phyloP scores from a whole-genome alignment of 2,888 invertebrate genomes.

The Heliconius aoede region DNA sequence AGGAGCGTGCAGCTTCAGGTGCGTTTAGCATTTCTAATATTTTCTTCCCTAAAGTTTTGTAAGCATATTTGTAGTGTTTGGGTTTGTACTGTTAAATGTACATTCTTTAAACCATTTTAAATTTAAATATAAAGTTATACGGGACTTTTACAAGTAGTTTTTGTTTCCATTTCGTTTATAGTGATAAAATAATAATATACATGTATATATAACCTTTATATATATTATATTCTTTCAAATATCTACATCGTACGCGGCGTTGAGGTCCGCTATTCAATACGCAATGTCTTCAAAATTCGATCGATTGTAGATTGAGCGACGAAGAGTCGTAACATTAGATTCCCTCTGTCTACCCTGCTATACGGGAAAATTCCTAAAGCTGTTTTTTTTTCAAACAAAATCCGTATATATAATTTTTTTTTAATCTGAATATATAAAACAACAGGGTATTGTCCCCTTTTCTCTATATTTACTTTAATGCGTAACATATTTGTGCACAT shows the following conservation, averaged over 20 bases:
- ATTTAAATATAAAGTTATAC: not conserved
- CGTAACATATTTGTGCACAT: not conserved
- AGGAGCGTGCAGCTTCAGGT: slow-evolving; percentile 23
- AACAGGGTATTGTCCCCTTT: not conserved
- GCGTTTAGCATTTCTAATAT: slow-evolving; percentile 32
- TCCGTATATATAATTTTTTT: not conserved
- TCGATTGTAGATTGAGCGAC: too few species aligned
- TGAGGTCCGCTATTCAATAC: too few species aligned
- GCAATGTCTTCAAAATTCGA: too few species aligned
- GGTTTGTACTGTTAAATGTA: not conserved
- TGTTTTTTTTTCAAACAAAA: too few species aligned
- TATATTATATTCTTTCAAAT: too few species aligned
- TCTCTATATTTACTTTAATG: not conserved
- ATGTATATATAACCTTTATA: not conserved
- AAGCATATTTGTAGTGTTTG: slow-evolving; percentile 22
- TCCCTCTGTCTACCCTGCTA: too few species aligned
- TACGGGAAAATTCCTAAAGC: too few species aligned
- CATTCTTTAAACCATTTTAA: not conserved
- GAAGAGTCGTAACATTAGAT: too few species aligned
- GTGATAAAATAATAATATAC: not conserved
- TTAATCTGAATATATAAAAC: not conserved
- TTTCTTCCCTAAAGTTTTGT: slow-evolving; percentile 13
- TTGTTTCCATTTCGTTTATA: not conserved
- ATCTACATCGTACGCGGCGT: too few species aligned
- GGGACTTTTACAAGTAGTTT: not conserved